These are phyloP conservation scores for Tachysurus fulvidraco DNA, from an alignment of 2,113 vertebrate species.

Conservation along the genomic window DNA sequence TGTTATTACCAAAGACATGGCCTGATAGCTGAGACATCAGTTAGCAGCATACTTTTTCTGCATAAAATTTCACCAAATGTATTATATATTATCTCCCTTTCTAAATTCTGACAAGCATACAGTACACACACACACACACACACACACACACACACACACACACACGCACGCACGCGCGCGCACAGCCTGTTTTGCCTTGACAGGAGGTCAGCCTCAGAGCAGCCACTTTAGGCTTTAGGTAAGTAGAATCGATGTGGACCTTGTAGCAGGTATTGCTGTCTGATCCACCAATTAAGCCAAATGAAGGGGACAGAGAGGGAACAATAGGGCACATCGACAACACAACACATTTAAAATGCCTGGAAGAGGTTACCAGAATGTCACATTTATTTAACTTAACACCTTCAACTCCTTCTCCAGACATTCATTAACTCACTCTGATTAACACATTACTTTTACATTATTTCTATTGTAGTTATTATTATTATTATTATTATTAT, in stretches of 20 bases:
- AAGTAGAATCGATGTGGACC: constrained; percentile 42
- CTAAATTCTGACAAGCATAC: constrained; percentile 9
- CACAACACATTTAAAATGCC: neutral
- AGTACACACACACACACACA: neutral
- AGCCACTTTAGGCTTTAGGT: neutral
- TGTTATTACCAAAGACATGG: neutral
- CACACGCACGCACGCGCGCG: neutral
- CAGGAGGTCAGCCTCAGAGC: constrained; percentile 17
- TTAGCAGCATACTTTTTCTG: neutral
- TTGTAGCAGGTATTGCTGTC: constrained; percentile 28
- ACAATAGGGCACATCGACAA: constrained; percentile 9
- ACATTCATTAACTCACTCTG: neutral
- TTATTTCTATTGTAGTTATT: neutral
- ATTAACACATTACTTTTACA: neutral
- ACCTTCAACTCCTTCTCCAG: neutral
- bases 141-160: neutral
- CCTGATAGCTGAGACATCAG: neutral
- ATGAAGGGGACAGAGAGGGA: neutral
- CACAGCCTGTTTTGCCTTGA: neutral
- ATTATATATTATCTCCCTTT: constrained; percentile 1
- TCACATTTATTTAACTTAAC: neutral
- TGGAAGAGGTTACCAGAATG: neutral
- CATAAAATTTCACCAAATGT: constrained; percentile 1
- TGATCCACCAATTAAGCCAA: constrained; percentile 37
- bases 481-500: neutral